Evolutionary conservation across 2,113 vertebrate species (phyloP).

Genomic region (Caretta caretta): DNA sequence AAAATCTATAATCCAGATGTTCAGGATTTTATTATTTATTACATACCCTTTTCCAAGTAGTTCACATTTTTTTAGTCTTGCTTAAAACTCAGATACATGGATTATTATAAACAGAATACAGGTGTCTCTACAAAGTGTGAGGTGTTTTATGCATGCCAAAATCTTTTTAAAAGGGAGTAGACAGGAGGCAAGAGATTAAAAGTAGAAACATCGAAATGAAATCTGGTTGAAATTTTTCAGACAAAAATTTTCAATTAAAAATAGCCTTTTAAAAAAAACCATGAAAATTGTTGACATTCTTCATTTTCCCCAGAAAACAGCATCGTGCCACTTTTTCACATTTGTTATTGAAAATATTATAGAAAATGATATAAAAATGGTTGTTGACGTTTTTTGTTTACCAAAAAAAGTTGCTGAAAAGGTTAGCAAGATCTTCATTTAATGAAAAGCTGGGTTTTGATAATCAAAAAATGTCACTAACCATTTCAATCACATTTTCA

Average conservation of each 20-base stretch:
- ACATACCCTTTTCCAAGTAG: conserved; percentile 51
- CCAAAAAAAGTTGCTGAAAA: not conserved
- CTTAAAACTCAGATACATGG: conserved; percentile 46
- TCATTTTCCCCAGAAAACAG: not conserved
- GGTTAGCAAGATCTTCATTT: not conserved
- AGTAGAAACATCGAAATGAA: not conserved
- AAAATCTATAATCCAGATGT: conserved; percentile 71
- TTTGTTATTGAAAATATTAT: not conserved
- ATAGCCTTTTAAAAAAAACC: not conserved
- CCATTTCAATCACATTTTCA: not conserved
- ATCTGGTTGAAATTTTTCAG: not conserved
- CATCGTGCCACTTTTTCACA: not conserved
- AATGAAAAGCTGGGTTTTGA: not conserved
- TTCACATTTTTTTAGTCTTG: conserved; percentile 39
- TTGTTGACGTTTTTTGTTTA: not conserved
- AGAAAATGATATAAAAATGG: not conserved
- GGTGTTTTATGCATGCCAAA: not conserved
- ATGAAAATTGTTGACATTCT: not conserved
- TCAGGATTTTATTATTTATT: conserved; percentile 53
- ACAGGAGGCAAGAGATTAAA: not conserved
- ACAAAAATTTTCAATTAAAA: not conserved
- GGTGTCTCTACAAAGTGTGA: not conserved
- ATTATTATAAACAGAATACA: conserved; percentile 46
- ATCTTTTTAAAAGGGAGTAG: not conserved
- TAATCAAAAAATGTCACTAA: not conserved